A percentile compares a stretch with the other conserved stretches of the same genome.
phyloP scores from a whole-genome alignment of 2,888 invertebrate species.

The Brenthis ino region DNA sequence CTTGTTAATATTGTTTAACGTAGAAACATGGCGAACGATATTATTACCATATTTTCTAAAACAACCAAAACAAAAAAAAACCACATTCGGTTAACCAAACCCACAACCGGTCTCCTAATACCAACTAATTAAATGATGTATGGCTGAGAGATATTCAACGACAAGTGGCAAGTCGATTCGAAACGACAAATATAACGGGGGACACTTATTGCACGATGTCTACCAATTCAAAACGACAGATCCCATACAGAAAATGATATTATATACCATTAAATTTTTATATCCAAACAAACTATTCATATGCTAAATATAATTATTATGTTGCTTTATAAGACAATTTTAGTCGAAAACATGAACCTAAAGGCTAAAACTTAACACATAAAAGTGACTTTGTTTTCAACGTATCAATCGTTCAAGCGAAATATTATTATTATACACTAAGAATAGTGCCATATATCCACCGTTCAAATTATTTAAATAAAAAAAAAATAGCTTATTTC shows the following conservation, averaged over 20 bases:
- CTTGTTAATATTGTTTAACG: too few species aligned
- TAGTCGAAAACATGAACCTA: too few species aligned
- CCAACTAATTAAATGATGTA: conserved; percentile 33
- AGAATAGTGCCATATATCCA: too few species aligned
- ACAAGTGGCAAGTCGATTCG: conserved; percentile 29
- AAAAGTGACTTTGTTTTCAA: too few species aligned
- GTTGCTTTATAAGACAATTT: conserved; percentile 1
- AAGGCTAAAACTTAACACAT: too few species aligned
- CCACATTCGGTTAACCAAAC: background rate
- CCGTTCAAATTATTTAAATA: too few species aligned
- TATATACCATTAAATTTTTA: conserved; percentile 67
- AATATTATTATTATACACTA: too few species aligned
- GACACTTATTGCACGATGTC: conserved; percentile 59
- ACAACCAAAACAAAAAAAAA: background rate
- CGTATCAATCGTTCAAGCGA: too few species aligned
- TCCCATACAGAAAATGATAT: conserved; percentile 72
- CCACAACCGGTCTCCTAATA: background rate
- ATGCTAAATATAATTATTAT: conserved; percentile 17
- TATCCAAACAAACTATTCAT: conserved; percentile 32
- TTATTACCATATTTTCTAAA: background rate
- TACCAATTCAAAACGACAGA: conserved; percentile 40
- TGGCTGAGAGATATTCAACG: conserved; percentile 46
- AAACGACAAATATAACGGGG: conserved; percentile 15
- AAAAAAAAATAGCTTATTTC: too few species aligned
- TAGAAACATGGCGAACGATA: background rate